These are phyloP conservation scores for Brachionus plicatilis DNA, from an alignment of 1,140 invertebrate species.

Conservation along the genomic window DNA sequence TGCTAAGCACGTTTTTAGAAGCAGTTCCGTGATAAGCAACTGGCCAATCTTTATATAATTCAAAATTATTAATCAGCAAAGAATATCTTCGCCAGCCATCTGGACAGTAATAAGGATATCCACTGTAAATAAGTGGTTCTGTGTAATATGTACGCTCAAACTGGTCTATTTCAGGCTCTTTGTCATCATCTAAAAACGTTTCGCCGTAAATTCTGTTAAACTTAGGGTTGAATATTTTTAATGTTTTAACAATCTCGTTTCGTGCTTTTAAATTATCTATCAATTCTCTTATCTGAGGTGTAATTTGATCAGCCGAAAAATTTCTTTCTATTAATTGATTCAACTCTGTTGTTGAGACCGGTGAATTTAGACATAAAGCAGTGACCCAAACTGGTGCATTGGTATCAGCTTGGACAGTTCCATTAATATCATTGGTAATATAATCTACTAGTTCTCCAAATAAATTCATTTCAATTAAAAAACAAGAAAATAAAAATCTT, in stretches of 20 bases:
- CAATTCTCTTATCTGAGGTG: background rate
- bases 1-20: background rate
- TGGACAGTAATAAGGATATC: background rate
- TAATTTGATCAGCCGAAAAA: background rate
- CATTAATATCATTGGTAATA: background rate
- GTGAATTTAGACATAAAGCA: background rate
- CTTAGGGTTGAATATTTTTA: background rate
- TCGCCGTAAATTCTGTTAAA: background rate
- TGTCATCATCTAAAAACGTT: background rate
- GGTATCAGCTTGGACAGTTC: background rate
- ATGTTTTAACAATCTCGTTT: background rate
- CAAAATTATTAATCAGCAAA: background rate
- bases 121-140: background rate
- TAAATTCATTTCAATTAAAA: background rate
- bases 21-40: conserved; percentile 9
- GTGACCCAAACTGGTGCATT: background rate
- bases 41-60: background rate
- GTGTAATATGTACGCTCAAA: background rate
- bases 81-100: background rate
- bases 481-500: background rate
- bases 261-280: background rate
- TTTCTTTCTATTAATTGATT: background rate
- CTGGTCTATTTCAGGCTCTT: background rate
- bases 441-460: background rate
- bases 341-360: background rate